These are phyloP conservation scores for Macrotrachela quadricornifera DNA, from an alignment of 1,140 invertebrate species.

Conservation along the genomic window DNA sequence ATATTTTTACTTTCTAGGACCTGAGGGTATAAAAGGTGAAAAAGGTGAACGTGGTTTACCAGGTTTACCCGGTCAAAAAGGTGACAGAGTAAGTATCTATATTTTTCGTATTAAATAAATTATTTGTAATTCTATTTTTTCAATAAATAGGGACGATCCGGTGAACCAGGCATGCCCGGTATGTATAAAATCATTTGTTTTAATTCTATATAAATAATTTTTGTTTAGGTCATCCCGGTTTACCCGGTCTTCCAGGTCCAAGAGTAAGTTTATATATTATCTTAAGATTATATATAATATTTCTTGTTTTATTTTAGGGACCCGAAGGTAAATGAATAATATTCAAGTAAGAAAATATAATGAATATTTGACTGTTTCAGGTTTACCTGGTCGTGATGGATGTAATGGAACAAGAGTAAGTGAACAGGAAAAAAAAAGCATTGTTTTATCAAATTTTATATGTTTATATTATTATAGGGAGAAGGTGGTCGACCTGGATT, in stretches of 20 bases:
- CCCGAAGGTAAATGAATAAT: too few species aligned
- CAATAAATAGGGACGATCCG: conserved; percentile 3
- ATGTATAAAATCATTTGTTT: conserved; percentile 4
- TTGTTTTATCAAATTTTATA: too few species aligned
- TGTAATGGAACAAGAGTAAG: conserved; percentile 10
- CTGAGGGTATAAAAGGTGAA: background rate
- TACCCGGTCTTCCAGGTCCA: conserved; percentile 10
- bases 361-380: too few species aligned
- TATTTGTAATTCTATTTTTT: background rate
- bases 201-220: too few species aligned
- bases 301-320: conserved; percentile 3
- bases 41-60: background rate
- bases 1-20: too few species aligned
- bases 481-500: too few species aligned
- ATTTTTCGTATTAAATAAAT: conserved; percentile 41
- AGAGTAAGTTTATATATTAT: background rate
- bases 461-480: too few species aligned
- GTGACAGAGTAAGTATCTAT: background rate
- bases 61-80: background rate
- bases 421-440: too few species aligned
- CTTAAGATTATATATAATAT: background rate
- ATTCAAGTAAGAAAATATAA: too few species aligned
- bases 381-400: conserved; percentile 7
- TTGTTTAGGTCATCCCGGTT: conserved; percentile 8
- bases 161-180: conserved; percentile 11